phyloP scores from a whole-genome alignment of 1,140 invertebrate genomes.

The Mercenaria mercenaria region DNA sequence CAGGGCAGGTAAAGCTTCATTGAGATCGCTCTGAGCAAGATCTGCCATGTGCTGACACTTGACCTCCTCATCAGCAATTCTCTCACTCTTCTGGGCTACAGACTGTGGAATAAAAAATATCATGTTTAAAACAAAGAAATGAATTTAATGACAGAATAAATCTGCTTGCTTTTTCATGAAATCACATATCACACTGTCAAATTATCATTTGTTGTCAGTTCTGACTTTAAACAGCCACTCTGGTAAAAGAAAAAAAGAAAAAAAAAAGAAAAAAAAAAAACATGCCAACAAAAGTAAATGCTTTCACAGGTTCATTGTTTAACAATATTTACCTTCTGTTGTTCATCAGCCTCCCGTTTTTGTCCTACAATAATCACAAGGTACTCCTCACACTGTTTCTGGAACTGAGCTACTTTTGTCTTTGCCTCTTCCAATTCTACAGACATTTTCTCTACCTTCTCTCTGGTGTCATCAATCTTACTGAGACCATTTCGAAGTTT shows the following conservation, averaged over 20 bases:
- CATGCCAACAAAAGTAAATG: too few species aligned
- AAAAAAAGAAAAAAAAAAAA: too few species aligned
- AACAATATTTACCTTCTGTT: conserved; percentile 87
- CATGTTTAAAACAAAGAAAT: too few species aligned
- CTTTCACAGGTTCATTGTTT: too few species aligned
- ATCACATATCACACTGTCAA: too few species aligned
- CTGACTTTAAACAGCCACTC: too few species aligned
- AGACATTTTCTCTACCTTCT: conserved; percentile 91
- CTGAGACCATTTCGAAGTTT: conserved; percentile 91
- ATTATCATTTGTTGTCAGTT: too few species aligned
- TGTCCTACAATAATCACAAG: conserved; percentile 92
- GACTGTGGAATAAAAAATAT: too few species aligned
- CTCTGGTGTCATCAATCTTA: conserved; percentile 91
- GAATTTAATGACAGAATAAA: too few species aligned
- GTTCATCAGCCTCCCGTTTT: conserved; percentile 92
- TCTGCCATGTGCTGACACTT: conserved; percentile 93
- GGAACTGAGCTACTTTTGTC: conserved; percentile 90
- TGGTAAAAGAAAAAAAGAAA: too few species aligned
- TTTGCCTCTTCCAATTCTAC: conserved; percentile 92
- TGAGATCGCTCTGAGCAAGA: conserved; percentile 92
- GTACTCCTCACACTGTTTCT: conserved; percentile 91
- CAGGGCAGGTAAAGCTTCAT: conserved; percentile 93
- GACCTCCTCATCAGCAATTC: conserved; percentile 92
- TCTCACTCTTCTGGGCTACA: conserved; percentile 86
- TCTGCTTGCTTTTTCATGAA: too few species aligned